phyloP scores from a whole-genome alignment of 2,888 invertebrate genomes.

The Protonemura montana region DNA sequence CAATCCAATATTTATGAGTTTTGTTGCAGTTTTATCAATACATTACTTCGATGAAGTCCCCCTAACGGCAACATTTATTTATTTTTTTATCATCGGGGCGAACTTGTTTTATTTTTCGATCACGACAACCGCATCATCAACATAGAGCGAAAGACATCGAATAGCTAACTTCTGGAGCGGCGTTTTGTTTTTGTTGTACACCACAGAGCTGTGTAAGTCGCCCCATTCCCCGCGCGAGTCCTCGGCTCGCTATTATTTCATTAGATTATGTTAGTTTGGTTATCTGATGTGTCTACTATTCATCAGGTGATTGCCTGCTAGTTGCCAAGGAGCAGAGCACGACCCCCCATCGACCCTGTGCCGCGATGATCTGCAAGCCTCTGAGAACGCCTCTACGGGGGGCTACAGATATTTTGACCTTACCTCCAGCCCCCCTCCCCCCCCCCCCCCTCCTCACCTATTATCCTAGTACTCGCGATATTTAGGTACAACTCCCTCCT shows the following conservation, averaged over 20 bases:
- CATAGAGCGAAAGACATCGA: neutral
- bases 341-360: constrained; percentile 41
- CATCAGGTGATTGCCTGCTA: constrained; percentile 39
- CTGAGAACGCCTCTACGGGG: constrained; percentile 43
- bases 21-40: neutral
- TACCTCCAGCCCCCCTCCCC: constrained; percentile 16
- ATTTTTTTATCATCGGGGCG: neutral
- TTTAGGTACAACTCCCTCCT: neutral
- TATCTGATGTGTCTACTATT: constrained; percentile 42
- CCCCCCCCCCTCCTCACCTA: constrained; percentile 41
- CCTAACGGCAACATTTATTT: neutral
- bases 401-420: constrained; percentile 42
- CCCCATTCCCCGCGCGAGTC: neutral
- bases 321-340: constrained; percentile 41
- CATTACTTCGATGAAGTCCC: neutral
- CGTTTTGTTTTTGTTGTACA: neutral
- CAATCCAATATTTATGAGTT: neutral
- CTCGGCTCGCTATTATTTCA: neutral
- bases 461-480: constrained; percentile 25
- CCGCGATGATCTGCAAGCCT: constrained; percentile 40
- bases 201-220: neutral
- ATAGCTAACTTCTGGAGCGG: neutral
- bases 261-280: constrained; percentile 28
- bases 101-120: neutral
- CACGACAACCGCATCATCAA: constrained; percentile 1